A percentile compares a stretch with the other conserved stretches of the same genome.
Conservation (phyloP, 2,113 vertebrate genomes). For the Strix aluco region DNA sequence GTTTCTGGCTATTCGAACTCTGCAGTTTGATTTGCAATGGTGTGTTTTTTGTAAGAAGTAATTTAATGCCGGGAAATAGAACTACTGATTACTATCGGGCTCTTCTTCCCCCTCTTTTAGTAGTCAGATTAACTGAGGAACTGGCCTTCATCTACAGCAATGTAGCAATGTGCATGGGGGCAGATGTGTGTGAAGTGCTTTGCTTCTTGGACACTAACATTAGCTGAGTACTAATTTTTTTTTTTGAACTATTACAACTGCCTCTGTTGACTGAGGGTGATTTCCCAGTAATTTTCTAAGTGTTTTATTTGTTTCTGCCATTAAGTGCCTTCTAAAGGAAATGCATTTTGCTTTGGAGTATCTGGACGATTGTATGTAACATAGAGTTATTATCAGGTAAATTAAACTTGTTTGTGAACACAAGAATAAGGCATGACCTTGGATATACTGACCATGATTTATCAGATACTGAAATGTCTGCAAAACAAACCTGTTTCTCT, state of each 20-base stretch:
- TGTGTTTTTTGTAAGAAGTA: not conserved
- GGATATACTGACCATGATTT: not conserved
- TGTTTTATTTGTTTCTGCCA: not conserved
- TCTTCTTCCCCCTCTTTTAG: not conserved
- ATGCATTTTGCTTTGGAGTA: not conserved
- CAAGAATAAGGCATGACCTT: not conserved
- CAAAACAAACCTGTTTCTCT: not conserved
- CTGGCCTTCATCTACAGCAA: not conserved
- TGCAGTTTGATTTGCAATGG: not conserved
- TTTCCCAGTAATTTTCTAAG: not conserved
- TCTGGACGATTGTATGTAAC: not conserved
- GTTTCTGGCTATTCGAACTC: not conserved
- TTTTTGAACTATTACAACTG: not conserved
- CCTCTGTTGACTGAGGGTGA: not conserved
- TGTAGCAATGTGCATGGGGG: not conserved
- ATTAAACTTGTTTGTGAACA: not conserved
- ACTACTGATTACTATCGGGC: not conserved
- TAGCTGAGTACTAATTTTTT: not conserved
- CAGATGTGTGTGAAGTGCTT: not conserved
- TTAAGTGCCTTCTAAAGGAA: not conserved
- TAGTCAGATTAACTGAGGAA: not conserved
- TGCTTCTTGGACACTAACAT: not conserved
- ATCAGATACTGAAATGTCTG: not conserved
- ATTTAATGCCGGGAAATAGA: not conserved
- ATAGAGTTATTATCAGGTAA: not conserved